Percentiles rank a stretch among this genome's conserved stretches.
These are phyloP conservation scores for Ophonus ardosiacus DNA, from an alignment of 2,888 invertebrate species.

Conservation along the genomic window DNA sequence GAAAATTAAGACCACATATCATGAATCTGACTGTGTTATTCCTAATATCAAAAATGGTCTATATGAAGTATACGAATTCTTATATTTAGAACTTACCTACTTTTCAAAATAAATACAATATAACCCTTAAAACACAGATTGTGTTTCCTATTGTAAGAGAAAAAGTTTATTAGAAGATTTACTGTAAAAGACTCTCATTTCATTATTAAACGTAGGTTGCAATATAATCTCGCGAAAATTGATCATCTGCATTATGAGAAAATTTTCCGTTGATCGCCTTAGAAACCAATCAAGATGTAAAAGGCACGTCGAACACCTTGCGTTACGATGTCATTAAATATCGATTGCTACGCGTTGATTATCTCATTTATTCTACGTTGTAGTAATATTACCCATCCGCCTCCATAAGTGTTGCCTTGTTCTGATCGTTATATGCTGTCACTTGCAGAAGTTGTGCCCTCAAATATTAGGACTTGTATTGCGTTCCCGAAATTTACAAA, in stretches of 20 bases:
- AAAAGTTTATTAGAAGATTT: too few species aligned
- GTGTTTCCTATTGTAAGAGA: too few species aligned
- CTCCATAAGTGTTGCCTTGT: constrained; percentile 42
- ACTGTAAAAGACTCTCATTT: too few species aligned
- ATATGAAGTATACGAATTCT: too few species aligned
- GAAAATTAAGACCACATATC: too few species aligned
- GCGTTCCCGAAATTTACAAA: neutral
- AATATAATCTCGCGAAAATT: neutral
- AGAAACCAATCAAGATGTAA: constrained; percentile 41
- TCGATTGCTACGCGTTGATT: constrained; percentile 46
- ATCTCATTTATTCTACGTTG: constrained; percentile 56
- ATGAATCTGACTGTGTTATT: too few species aligned
- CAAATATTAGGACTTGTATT: neutral
- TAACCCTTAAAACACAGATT: too few species aligned
- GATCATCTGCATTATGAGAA: constrained; percentile 7
- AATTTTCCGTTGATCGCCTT: constrained; percentile 46
- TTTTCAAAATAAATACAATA: too few species aligned
- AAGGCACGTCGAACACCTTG: constrained; percentile 14
- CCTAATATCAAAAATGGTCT: too few species aligned
- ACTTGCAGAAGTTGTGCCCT: constrained; percentile 29
- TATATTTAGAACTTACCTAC: too few species aligned
- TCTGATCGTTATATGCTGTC: constrained; percentile 33
- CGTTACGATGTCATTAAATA: constrained; percentile 35
- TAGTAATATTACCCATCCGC: constrained; percentile 30
- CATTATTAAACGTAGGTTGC: too few species aligned